phyloP scores from a whole-genome alignment of 2,888 invertebrate species.

The Heliconius ismenius region DNA sequence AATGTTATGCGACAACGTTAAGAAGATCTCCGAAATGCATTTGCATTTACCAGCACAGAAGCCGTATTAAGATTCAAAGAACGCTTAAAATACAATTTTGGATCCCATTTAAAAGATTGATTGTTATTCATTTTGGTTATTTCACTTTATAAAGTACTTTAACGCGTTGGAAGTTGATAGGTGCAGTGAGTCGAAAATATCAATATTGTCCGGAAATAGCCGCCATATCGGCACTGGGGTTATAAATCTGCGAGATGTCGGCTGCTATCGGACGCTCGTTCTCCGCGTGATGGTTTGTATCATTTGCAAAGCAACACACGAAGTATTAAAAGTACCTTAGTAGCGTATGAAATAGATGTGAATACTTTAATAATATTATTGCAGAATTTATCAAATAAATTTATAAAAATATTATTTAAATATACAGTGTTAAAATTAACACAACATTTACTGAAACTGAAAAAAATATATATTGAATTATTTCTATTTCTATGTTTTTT shows the following conservation, averaged over 20 bases:
- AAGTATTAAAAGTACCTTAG: slow-evolving; percentile 65
- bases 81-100: slow-evolving; percentile 42
- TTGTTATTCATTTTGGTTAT: slow-evolving; percentile 56
- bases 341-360: slow-evolving; percentile 31
- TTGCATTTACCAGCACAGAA: slow-evolving; percentile 46
- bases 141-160: slow-evolving; percentile 70
- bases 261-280: slow-evolving; percentile 73
- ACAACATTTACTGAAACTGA: too few species aligned
- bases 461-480: not conserved
- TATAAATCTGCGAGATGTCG: slow-evolving; percentile 78
- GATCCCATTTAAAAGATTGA: slow-evolving; percentile 48
- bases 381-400: not conserved
- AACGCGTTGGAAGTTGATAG: slow-evolving; percentile 72
- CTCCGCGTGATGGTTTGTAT: slow-evolving; percentile 78
- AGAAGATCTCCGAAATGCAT: slow-evolving; percentile 58
- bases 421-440: not conserved
- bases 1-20: slow-evolving; percentile 59
- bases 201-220: slow-evolving; percentile 74
- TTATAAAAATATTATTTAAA: not conserved
- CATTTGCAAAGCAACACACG: slow-evolving; percentile 77
- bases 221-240: slow-evolving; percentile 61
- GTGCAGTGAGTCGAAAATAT: slow-evolving; percentile 71
- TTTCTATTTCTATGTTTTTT: too few species aligned
- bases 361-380: slow-evolving; percentile 21
- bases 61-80: slow-evolving; percentile 44